Base-by-base conservation (phyloP, 37 sponge, comb jelly and placozoan species). In the Theonella swinhoei region DNA sequence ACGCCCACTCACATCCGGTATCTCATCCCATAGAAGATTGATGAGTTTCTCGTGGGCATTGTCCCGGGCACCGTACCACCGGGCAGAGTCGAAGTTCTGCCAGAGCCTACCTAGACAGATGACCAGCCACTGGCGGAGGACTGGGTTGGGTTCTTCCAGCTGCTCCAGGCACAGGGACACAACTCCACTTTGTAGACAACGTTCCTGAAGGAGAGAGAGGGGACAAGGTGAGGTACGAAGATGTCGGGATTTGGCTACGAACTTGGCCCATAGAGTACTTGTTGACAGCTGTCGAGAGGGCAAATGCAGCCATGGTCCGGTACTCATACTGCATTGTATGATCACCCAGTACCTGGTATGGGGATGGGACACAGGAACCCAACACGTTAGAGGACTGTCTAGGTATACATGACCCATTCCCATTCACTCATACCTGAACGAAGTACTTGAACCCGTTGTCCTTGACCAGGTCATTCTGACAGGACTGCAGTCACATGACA, bases 31-130 rank as follows among this genome's bases (percentile, higher is more conserved):
- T 26, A 99, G 82, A 7, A 99, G 76, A 8, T 42, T 75, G 63
- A 72, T 75, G 75, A 99, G 88, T 62, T 90, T 96, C 58, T 92
- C 97, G 68, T 96, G 95, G 25, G 97, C 95, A 29, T 72, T 80
- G 79, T 93, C 92, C 32, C 94, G 79, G 39, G 94, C 95, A 25
- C 89, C 97, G 69, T 78, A 75, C 93, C 92, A 93, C 62, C 85
- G 39, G 24, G 99, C 97, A 0, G 85, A 85, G 42, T 96, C 99
- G 58, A 84, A 88, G 61, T 85, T 79, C 69, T 85, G 41, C 99
- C 99, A 99, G 24, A 93, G 72, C 4, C 92, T 62, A 3, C 94
- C 97, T 43, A 99, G 85, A 77, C 99, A 99, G 43, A 99, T 86
- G 29, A 91, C 95, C 38, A 94, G 80, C 94, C 94, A 94, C 68